Evolutionary conservation across 2,113 vertebrate genomes (phyloP), one percentile per base, ranked within the genome.

Genomic region (Python bivittatus): DNA sequence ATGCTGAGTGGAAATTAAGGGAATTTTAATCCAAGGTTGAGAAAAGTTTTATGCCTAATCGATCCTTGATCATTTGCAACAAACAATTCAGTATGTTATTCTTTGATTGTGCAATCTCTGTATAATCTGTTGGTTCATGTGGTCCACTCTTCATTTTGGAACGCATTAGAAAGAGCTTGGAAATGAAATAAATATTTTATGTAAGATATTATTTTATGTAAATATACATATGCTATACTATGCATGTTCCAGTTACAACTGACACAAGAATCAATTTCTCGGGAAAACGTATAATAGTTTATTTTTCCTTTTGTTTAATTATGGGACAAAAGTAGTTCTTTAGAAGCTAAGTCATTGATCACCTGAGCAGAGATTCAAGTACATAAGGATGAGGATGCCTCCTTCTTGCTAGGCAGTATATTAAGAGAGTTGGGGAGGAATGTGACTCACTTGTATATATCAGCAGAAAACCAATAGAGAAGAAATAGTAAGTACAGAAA

Each of bases 381-480:
- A 88, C 15, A 42, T 33, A 88, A 61, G 57, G 91, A 42, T 20
- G 22, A 79, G 9, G 92, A 83, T 89, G 0, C 4, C 92, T 93
- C 52, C 84, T 20, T 92, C 23, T 44, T 83, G 86, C 44, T 6
- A 33, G 94, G 91, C 58, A 91, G 54, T 20, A 85, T 20, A 25
- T 94, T 92, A 38, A 38, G 13, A 42, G 13, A 20, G 90, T 58
- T 56, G 53, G n/a, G 53, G 87, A 91, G 84, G 87, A 92, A 91
- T 93, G 85, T 91, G 90, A 48, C 72, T 90, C 58, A 86, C 48
- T 64, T 89, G 92, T 88, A 85, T n/a, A 61, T 42, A 93, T 0
- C 6, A 44, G 15, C 38, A 3, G 44, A 90, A 91, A 95, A 94
- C 91, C 91, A 90, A 79, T 3, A 92, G 54, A 42, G 25, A 79